Base-by-base conservation (phyloP, 2,888 invertebrate genomes). In the Panopea generosa region DNA sequence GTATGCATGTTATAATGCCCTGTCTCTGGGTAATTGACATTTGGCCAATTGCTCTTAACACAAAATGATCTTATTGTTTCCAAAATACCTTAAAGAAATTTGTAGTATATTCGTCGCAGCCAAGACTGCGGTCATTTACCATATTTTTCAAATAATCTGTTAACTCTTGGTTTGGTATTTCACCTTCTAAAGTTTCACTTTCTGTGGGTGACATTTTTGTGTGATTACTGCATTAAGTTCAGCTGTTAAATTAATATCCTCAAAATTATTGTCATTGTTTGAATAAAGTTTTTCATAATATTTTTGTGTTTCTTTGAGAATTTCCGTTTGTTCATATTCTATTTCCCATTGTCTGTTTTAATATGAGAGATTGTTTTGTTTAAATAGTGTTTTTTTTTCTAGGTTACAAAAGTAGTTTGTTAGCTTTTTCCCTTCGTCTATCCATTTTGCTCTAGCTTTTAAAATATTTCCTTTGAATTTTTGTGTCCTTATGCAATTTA, bases 1-100 rank as follows among this genome's bases (percentile, higher is more conserved):
- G 76, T 52, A 72, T 53, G 65, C 60, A 76, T 26, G 66, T 62
- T 26, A 76, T 71, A 26, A 67, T 72, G 4, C 66, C 72, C 16
- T 49, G 47, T 68, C 59, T 69, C 11, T 59, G 59, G 14, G 59
- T 59, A 26, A 40, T 22, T 18, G 72, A 62, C 6, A 79, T 22
- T 26, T 52, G 9, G 2, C 59, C 56, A 27, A 16, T 55, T 27
- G 72, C 56, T 40, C 70, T 61, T 16, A 72, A 53, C 24, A 76
- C 57, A 68, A 72, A 69, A 7, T 47, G 20, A 7, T 55, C 66
- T n/a, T 56, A n/a, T 22, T 33, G 27, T 6, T 16, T 33, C 66
- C 2, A 24, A 27, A 29, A 52, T 57, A 47, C 27, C 22, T 26
- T 26, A 22, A 22, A 52, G 16, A 45, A 45, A 45, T 16, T 18